Base-by-base conservation (phyloP, 2,797 vertebrate genomes). In the Lates japonicus region DNA sequence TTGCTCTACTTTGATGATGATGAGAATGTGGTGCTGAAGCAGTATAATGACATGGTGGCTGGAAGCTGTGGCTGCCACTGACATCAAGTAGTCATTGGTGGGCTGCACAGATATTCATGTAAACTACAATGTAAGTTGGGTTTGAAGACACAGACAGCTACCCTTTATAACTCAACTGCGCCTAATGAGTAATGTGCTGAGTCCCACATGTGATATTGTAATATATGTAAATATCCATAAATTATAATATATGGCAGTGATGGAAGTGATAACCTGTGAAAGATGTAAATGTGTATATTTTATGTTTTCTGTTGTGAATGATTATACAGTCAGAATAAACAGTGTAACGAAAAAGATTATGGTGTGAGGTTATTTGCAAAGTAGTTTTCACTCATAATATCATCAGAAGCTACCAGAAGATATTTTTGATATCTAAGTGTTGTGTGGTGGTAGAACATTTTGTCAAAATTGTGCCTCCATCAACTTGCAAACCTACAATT, bases 21-120 rank as follows among this genome's bases (percentile, higher is more conserved):
- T 4, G 96, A 96, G 88, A 97, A 97, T 0, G 96, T 97, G 64
- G 96, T 97, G 60, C 88, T 97, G 20, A 97, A 97, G 88, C 96
- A 97, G 90, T 97, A 97, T 3, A 95, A 96, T 2, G 95, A 97
- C 84, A 97, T 97, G 96, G 96, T 97, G 73, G 96, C 96, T 0
- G 96, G 95, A 63, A 97, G 96, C 92, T 97, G 96, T 16, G 96
- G 96, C 63, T 97, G 96, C 78, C 96, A 96, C 76, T 97, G 92
- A 89, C 71, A 12, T 22, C 35, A 22, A 5, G 37, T 7, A 0
- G 37, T 69, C 16, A 9, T n/a, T 9, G 4, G 7, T 0, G 20
- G 72, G 44, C 49, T 57, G 72, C 22, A 69, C 76, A 62, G 59
- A 63, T 65, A 29, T 20, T 77, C 33, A 57, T 31, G 58, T 8